Base-by-base conservation (phyloP, 2,888 invertebrate genomes). In the Drosophila paranaensis region DNA sequence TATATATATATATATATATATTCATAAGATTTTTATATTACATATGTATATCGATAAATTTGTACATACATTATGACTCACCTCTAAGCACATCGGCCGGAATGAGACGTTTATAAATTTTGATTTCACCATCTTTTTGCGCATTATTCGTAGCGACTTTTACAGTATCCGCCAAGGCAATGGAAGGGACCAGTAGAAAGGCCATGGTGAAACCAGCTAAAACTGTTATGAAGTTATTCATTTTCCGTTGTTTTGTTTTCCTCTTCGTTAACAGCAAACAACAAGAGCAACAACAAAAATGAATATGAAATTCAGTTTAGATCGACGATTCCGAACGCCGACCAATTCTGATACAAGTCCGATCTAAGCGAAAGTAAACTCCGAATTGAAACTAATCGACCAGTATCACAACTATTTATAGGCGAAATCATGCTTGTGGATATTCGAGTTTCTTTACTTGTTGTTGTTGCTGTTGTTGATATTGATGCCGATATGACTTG, bases 71-170 rank as follows among this genome's bases (percentile, higher is more conserved):
- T n/a, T n/a, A 33, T 40, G 46, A 81, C 82, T 94, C 93, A 97
- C 97, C 97, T 95, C 97, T 95, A 75, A 97, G 94, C 43, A 97
- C 97, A 93, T 97, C 97, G 87, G 97, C 97, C 46, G 97, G 97
- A 87, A 97, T 97, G 81, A 97, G 94, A 79, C 97, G 94, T 90
- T 95, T 96, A 94, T 95, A 97, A 53, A 96, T 95, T 92, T 95
- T 96, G 56, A 95, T 94, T 71, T 94, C 94, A 40, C 93, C 94
- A 27, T 82, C 92, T 48, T 81, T 64, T 9, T 57, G 50, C 27
- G 43, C 5, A 25, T 78, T 58, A 16, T 55, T 61, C 35, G 40
- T 2, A 6, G 11, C 50, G 3, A 30, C 63, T 25, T 69, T 76
- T 39, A 77, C 56, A 37, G 72, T 37, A 10, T 53, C 65, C 20